phyloP scores from a whole-genome alignment of 37 sponge, comb jelly and placozoan genomes.

The Dysidea cf. avara region DNA sequence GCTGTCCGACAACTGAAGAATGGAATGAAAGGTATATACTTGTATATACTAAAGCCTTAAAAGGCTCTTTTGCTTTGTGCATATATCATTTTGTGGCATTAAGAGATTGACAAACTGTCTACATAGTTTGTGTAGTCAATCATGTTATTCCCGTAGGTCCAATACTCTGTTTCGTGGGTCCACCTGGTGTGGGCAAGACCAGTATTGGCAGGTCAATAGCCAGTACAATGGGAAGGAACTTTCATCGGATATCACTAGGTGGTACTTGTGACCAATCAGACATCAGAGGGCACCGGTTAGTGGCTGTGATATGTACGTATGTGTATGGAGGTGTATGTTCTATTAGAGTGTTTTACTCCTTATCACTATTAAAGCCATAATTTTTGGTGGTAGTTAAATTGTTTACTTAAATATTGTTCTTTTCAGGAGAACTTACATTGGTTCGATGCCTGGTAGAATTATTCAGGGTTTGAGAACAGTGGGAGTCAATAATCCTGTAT shows the following conservation, averaged over 20 bases:
- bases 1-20: constrained; percentile 86
- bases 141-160: no score
- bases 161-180: constrained; percentile 88
- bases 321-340: no score
- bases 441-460: constrained; percentile 84
- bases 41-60: background rate
- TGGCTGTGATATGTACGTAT: background rate
- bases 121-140: no score
- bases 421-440: constrained; percentile 84
- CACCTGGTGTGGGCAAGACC: constrained; percentile 93
- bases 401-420: background rate
- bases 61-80: background rate
- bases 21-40: constrained; percentile 60
- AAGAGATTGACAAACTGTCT: no score
- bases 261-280: constrained; percentile 87
- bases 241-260: constrained; percentile 87
- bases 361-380: no score
- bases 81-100: background rate
- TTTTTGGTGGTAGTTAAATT: no score
- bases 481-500: constrained; percentile 86
- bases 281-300: constrained; percentile 83
- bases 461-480: constrained; percentile 69
- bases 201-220: constrained; percentile 88
- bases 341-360: no score
- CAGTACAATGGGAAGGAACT: constrained; percentile 78